Percentiles rank a stretch among this genome's conserved stretches.
Evolutionary conservation across 2,888 invertebrate species (phyloP).

Genomic region (Aleiodes testaceus): DNA sequence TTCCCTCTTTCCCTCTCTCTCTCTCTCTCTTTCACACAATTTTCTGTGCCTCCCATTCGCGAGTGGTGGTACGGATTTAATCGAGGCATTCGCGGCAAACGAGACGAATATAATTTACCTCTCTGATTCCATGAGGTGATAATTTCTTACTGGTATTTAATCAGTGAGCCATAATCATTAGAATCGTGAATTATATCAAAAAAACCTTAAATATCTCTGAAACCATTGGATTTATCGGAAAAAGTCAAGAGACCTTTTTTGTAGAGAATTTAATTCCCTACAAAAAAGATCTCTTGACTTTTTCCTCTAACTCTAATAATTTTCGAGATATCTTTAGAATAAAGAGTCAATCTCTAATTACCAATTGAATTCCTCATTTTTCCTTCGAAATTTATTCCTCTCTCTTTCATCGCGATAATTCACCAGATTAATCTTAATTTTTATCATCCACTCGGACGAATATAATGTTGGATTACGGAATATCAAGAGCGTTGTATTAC

Average conservation of each 20-base stretch:
- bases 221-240: too few species aligned
- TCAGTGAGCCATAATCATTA: background rate
- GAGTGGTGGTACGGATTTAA: slow-evolving; percentile 34
- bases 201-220: too few species aligned
- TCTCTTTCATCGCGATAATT: too few species aligned
- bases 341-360: too few species aligned
- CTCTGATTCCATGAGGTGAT: slow-evolving; percentile 25
- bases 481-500: background rate
- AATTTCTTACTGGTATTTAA: slow-evolving; percentile 34
- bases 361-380: background rate
- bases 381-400: background rate
- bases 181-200: too few species aligned
- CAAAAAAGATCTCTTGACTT: too few species aligned
- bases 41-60: background rate
- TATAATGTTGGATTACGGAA: background rate
- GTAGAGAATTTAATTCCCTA: too few species aligned
- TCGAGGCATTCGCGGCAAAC: slow-evolving; percentile 38
- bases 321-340: too few species aligned
- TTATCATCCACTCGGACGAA: too few species aligned
- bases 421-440: background rate
- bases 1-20: background rate
- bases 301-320: too few species aligned
- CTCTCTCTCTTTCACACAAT: background rate
- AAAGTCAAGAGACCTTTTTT: too few species aligned
- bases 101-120: slow-evolving; percentile 42